phyloP scores from a whole-genome alignment of 2,797 vertebrate species.

The Botia kubotai region DNA sequence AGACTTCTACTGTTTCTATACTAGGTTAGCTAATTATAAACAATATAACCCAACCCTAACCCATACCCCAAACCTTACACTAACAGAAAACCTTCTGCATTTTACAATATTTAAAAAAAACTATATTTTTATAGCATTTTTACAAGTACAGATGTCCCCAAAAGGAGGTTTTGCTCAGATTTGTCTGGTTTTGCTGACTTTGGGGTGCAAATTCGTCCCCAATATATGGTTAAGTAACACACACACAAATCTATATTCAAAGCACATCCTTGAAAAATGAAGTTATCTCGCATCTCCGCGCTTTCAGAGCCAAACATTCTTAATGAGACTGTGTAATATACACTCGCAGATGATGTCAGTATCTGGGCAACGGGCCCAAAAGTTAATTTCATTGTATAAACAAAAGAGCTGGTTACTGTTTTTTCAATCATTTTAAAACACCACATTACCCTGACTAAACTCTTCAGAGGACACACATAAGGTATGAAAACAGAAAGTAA shows the following conservation, averaged over 20 bases:
- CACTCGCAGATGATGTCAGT: conserved; percentile 57
- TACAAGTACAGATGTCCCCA: too few species aligned
- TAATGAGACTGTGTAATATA: conserved; percentile 28
- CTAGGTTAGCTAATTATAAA: too few species aligned
- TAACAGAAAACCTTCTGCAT: too few species aligned
- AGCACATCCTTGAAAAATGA: conserved; percentile 20
- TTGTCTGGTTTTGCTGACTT: too few species aligned
- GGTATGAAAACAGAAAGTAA: neutral
- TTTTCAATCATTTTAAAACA: neutral
- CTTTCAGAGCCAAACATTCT: conserved; percentile 32
- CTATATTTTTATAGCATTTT: too few species aligned
- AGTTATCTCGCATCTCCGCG: conserved; percentile 26
- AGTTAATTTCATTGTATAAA: conserved; percentile 56
- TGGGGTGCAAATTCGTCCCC: too few species aligned
- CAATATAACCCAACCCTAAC: too few species aligned
- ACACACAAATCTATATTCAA: conserved; percentile 18
- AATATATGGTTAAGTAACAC: neutral
- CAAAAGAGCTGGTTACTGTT: conserved; percentile 27
- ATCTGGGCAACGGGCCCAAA: conserved; percentile 52
- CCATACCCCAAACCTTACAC: too few species aligned
- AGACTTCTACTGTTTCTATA: too few species aligned
- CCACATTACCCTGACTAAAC: neutral
- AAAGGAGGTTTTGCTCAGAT: too few species aligned
- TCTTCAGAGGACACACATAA: neutral
- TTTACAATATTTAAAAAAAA: too few species aligned